Percentiles rank a stretch among this genome's conserved stretches.
phyloP scores from a whole-genome alignment of 2,888 invertebrate species.

The Minunthozetes semirufus region DNA sequence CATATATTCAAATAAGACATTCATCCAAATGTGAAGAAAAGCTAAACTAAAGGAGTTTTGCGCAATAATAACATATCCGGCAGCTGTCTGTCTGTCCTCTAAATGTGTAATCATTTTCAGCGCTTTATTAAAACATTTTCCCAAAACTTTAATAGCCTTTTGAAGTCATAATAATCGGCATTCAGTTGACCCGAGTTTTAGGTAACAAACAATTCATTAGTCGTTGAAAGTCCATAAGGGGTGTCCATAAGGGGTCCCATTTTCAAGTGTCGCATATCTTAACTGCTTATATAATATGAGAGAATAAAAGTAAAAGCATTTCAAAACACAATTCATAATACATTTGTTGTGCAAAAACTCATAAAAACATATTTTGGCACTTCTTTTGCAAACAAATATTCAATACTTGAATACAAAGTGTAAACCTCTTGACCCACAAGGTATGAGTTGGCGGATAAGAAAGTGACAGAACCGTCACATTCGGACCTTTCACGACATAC shows the following conservation, averaged over 20 bases:
- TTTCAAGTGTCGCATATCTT: constrained; percentile 26
- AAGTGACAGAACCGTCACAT: constrained; percentile 14
- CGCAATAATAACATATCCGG: constrained; percentile 27
- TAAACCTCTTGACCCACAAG: constrained; percentile 18
- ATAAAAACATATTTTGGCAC: constrained; percentile 27
- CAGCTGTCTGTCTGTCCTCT: constrained; percentile 27
- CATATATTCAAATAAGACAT: not conserved
- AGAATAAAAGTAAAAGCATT: constrained; percentile 24
- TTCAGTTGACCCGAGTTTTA: constrained; percentile 4
- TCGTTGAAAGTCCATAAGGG: not conserved
- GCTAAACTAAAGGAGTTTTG: constrained; percentile 20
- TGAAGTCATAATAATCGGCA: constrained; percentile 27
- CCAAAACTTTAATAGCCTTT: constrained; percentile 15
- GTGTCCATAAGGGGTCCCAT: constrained; percentile 9
- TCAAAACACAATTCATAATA: not conserved
- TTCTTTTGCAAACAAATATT: constrained; percentile 24
- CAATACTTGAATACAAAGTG: not conserved
- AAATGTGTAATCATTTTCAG: not conserved
- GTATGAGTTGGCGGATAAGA: constrained; percentile 21
- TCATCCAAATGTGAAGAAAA: not conserved
- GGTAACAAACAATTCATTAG: not conserved
- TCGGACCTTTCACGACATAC: not conserved
- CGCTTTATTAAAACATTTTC: constrained; percentile 27
- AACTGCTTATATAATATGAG: constrained; percentile 27
- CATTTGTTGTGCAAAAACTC: constrained; percentile 23